phyloP scores from a whole-genome alignment of 1,140 invertebrate species.

The Trichonephila inaurata region DNA sequence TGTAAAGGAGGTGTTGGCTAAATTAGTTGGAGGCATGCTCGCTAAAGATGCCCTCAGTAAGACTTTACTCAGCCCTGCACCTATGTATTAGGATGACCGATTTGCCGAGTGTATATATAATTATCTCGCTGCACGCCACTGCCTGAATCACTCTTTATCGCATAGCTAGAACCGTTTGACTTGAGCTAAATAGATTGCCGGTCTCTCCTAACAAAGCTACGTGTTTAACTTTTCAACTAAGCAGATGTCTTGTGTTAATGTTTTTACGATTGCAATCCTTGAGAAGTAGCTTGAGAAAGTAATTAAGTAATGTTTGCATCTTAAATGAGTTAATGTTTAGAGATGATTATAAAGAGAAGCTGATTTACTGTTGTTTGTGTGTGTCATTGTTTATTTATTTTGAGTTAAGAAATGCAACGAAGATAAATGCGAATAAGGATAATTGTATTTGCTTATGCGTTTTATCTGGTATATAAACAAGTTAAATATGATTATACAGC shows the following conservation, averaged over 20 bases:
- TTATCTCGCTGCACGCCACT: conserved; percentile 12
- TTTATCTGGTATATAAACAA: too few relatives aligned
- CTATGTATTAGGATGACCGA: conserved; percentile 4
- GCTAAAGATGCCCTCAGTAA: background rate
- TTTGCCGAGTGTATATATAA: conserved; percentile 8
- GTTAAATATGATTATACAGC: too few relatives aligned
- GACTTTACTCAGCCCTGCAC: conserved; percentile 5
- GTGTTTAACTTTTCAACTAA: conserved; percentile 32
- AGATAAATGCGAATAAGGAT: too few relatives aligned
- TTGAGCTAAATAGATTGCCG: conserved; percentile 1
- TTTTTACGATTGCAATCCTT: background rate
- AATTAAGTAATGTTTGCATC: conserved; percentile 24
- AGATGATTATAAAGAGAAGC: background rate
- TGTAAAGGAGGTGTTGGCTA: conserved; percentile 8
- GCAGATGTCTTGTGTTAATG: background rate
- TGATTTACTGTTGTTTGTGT: background rate
- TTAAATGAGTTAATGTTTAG: background rate
- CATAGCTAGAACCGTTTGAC: background rate
- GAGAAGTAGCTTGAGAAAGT: background rate
- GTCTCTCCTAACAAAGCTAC: background rate
- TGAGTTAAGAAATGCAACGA: background rate
- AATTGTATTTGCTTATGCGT: too few relatives aligned
- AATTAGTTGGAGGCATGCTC: conserved; percentile 10
- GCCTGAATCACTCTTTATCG: conserved; percentile 7
- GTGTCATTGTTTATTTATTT: background rate